Evolutionary conservation across 2,888 invertebrate species (phyloP).

Genomic region (Aethes cnicana): DNA sequence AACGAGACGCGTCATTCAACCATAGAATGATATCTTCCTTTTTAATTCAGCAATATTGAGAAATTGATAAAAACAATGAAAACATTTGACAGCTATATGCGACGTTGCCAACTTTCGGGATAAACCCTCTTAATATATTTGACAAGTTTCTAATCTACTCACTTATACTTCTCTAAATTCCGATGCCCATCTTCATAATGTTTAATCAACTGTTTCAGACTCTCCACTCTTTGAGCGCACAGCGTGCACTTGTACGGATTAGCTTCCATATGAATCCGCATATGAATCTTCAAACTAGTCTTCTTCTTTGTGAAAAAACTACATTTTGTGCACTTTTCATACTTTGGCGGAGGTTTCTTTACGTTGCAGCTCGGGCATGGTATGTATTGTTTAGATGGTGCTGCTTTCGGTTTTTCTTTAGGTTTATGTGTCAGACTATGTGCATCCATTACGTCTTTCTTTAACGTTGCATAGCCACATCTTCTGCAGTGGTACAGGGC

Average conservation of each 20-base stretch:
- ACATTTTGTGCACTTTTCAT: conserved; percentile 32
- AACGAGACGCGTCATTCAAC: too few relatives aligned
- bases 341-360: not conserved
- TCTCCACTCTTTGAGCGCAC: conserved; percentile 27
- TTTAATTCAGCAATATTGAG: too few relatives aligned
- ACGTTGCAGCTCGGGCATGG: conserved; percentile 14
- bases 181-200: conserved; percentile 28
- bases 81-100: too few relatives aligned
- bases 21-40: too few relatives aligned
- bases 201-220: conserved; percentile 31
- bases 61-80: too few relatives aligned
- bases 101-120: too few relatives aligned
- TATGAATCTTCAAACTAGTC: conserved; percentile 32
- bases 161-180: not conserved
- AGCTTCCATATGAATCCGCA: conserved; percentile 31
- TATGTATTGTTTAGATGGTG: not conserved
- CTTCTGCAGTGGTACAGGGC: conserved; percentile 17
- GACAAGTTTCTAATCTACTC: too few relatives aligned
- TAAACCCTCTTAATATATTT: too few relatives aligned
- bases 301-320: conserved; percentile 30
- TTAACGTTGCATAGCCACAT: conserved; percentile 22
- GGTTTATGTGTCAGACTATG: conserved; percentile 15
- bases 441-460: conserved; percentile 11
- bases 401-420: not conserved
- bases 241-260: conserved; percentile 33